A percentile compares a stretch with the other conserved stretches of the same genome.
Conservation (phyloP, 1,140 invertebrate genomes). For the Trinorchestia longiramus region DNA sequence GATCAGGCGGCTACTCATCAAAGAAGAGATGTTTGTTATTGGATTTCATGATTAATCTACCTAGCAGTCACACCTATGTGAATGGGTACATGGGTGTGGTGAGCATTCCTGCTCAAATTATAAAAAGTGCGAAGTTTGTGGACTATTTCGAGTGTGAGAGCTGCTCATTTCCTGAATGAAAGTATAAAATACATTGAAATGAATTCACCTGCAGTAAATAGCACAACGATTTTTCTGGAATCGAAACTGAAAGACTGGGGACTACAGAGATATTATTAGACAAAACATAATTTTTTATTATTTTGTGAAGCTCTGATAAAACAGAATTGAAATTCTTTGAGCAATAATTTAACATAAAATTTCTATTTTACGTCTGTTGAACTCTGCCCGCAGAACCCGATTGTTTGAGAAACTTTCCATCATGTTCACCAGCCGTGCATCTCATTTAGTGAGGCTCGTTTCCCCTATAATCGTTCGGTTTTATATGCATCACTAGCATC, state of each 20-base stretch:
- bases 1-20: constrained; percentile 11
- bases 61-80: neutral
- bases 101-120: neutral
- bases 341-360: neutral
- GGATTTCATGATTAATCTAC: neutral
- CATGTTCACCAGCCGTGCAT: neutral
- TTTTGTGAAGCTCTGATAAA: neutral
- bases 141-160: neutral
- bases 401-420: constrained; percentile 21
- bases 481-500: constrained; percentile 38
- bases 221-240: neutral
- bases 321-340: neutral
- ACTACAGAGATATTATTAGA: neutral
- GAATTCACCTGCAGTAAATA: neutral
- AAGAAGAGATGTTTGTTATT: neutral
- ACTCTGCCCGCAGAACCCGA: neutral
- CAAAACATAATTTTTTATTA: neutral
- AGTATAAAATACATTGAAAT: neutral
- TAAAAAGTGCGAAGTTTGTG: neutral
- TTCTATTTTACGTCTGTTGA: neutral
- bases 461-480: neutral
- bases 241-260: neutral
- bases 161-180: neutral
- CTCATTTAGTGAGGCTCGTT: neutral
- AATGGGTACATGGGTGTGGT: neutral